Base-by-base conservation (phyloP, 2,888 invertebrate species). In the Mythimna ferrago region DNA sequence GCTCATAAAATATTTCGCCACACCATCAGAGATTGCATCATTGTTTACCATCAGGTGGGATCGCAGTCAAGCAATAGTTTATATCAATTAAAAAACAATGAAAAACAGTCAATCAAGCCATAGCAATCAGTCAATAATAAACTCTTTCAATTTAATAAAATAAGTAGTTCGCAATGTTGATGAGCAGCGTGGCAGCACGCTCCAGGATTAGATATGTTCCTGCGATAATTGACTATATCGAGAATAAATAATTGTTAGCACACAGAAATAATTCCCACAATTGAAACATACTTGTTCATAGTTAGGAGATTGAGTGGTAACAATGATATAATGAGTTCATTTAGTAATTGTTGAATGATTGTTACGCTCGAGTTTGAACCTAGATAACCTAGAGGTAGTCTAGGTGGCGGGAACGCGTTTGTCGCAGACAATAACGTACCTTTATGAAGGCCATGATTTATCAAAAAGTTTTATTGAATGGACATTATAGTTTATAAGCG, bases 261-360 rank as follows among this genome's bases (percentile, higher is more conserved):
- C 19, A 16, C 44, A 63, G 2, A 38, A 73, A 11, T 44, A 32
- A 44, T 74, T 78, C 57, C 41, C 65, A 74, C 57, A 54, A 80
- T 74, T 54, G 60, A 74, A 19, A 68, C 35, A 68, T 80, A 80
- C 68, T 65, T 80, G 74, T 65, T 32, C 41, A 44, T 60, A 60
- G 32, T 67, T 73, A 77, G 44, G 48, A 64, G 66, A 73, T 73
- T 14, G 54, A 66, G 38, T 53, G 56, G n/a, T 38, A 26, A 66
- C 57, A 10, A 19, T 16, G 2, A 38, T 38, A 2, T 78, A 62
- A 78, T 71, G 79, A 66, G 79, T 72, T 79, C 19, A 73, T 77
- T 66, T 9, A 62, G 41, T 57, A 19, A 26, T 44, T 41, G 44
- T 48, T 19, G n/a, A 70, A 54, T 19, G 6, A 32, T 26, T 56